phyloP scores from a whole-genome alignment of 2,797 vertebrate species.

The Helostoma temminkii region DNA sequence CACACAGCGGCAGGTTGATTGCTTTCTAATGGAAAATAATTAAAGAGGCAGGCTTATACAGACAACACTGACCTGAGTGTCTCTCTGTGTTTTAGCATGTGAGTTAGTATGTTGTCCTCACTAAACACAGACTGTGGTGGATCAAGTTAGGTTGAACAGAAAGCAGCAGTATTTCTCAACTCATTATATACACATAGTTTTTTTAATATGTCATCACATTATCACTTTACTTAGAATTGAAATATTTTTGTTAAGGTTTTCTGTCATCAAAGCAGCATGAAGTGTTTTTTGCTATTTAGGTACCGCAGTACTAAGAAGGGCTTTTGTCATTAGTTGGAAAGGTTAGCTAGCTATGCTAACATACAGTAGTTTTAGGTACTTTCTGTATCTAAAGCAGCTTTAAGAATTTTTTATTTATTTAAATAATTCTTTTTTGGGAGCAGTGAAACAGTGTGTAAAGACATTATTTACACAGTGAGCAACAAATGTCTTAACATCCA shows the following conservation, averaged over 20 bases:
- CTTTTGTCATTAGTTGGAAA: not conserved
- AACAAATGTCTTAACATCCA: too few relatives aligned
- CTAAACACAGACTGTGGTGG: too few relatives aligned
- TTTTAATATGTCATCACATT: not conserved
- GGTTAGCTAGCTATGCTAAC: too few relatives aligned
- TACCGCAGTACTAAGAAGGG: not conserved
- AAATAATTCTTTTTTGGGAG: too few relatives aligned
- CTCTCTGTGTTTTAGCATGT: slow-evolving; percentile 17
- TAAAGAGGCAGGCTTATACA: slow-evolving; percentile 76
- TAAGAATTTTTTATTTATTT: too few relatives aligned
- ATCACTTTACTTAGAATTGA: too few relatives aligned
- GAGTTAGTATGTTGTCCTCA: slow-evolving; percentile 8
- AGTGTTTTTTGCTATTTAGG: too few relatives aligned
- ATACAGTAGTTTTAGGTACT: too few relatives aligned
- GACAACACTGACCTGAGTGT: slow-evolving; percentile 47
- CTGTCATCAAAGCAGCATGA: not conserved
- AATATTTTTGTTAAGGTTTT: too few relatives aligned
- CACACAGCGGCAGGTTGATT: slow-evolving; percentile 85
- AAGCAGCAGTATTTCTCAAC: not conserved
- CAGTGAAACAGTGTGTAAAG: too few relatives aligned
- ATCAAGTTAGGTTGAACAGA: not conserved
- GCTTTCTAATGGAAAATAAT: slow-evolving; percentile 89
- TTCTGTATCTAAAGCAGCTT: too few relatives aligned
- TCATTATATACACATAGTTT: not conserved
- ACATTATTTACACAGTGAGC: too few relatives aligned